Percentiles rank a stretch among this genome's conserved stretches.
phyloP scores from a whole-genome alignment of 2,113 vertebrate species.

The Bufo bufo region DNA sequence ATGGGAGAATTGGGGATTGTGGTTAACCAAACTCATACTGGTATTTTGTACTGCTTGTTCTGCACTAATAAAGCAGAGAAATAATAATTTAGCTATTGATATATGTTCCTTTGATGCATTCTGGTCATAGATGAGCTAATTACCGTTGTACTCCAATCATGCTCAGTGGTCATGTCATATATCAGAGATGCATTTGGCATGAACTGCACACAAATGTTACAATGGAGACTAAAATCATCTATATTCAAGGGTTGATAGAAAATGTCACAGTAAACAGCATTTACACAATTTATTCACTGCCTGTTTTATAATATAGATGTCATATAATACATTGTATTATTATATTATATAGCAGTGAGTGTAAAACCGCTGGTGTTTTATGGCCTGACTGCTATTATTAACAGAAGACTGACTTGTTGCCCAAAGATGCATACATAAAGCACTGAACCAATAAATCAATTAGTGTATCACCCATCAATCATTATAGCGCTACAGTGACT shows the following conservation, averaged over 20 bases:
- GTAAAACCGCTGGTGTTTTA: not conserved
- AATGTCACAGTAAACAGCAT: not conserved
- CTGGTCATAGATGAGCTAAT: not conserved
- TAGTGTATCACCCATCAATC: constrained; percentile 37
- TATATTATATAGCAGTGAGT: not conserved
- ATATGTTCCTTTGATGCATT: not conserved
- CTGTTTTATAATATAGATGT: not conserved
- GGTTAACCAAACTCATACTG: not conserved
- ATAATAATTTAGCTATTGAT: not conserved
- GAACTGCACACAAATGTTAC: not conserved
- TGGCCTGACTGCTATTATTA: constrained; percentile 18
- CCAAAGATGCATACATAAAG: constrained; percentile 35
- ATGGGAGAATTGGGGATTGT: not conserved
- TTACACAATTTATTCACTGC: not conserved
- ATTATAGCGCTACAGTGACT: constrained; percentile 26
- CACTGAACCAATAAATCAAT: constrained; percentile 49
- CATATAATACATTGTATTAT: not conserved
- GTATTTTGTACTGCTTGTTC: not conserved
- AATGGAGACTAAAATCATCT: not conserved
- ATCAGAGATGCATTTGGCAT: not conserved
- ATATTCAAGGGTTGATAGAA: not conserved
- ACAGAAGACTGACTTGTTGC: constrained; percentile 16
- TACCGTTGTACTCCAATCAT: not conserved
- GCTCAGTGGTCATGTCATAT: not conserved
- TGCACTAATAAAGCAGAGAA: not conserved